Percentiles rank a stretch among this genome's conserved stretches.
These are phyloP conservation scores for Pogoniulus pusillus DNA, from an alignment of 2,797 vertebrate species.

Conservation along the genomic window DNA sequence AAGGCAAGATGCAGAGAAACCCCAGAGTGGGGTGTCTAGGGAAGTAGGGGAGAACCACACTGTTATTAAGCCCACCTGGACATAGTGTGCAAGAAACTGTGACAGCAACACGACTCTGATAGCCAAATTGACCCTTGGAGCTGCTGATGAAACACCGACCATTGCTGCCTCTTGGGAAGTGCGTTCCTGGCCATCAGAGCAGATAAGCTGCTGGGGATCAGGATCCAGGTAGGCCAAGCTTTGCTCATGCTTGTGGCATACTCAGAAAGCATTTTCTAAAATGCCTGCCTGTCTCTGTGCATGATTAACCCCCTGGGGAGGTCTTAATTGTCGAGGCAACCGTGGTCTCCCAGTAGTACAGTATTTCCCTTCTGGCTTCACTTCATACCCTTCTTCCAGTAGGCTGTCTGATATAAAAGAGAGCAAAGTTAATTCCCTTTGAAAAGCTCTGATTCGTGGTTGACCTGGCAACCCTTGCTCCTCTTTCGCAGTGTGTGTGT, in stretches of 20 bases:
- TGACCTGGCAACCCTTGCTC: conserved; percentile 14
- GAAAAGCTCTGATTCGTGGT: conserved; percentile 52
- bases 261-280: conserved; percentile 11
- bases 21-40: too few relatives aligned
- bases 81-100: rapidly evolving
- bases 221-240: neutral
- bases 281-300: neutral
- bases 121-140: neutral
- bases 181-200: neutral
- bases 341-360: neutral
- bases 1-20: rapidly evolving
- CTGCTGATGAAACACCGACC: neutral
- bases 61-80: neutral
- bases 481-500: neutral
- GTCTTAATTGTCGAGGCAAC: conserved; percentile 54
- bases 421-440: conserved; percentile 46
- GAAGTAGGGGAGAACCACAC: neutral
- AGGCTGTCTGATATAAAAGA: conserved; percentile 4
- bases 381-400: conserved; percentile 36
- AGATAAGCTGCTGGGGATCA: neutral
- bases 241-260: neutral
- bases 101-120: rapidly evolving
- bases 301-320: conserved; percentile 67
- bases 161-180: neutral
- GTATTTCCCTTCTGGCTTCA: conserved; percentile 47